Conservation (phyloP, 2,113 vertebrate species). For the Zeus faber region DNA sequence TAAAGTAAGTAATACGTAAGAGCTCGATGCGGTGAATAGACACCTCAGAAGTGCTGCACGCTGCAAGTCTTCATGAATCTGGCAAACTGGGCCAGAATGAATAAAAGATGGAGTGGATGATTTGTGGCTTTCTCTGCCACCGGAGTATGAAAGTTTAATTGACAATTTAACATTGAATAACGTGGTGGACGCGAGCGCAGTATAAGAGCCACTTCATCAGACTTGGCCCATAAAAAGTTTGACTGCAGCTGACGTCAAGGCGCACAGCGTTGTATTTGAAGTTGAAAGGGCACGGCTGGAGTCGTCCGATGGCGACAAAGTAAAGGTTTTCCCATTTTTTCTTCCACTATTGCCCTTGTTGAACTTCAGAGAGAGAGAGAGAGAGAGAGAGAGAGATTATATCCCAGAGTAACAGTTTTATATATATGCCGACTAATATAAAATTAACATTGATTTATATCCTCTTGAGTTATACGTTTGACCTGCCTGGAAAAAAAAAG, state of each 20-base stretch:
- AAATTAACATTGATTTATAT: too few species aligned
- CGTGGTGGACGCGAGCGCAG: slow-evolving; percentile 9
- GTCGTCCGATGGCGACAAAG: slow-evolving; percentile 3
- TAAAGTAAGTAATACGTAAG: too few species aligned
- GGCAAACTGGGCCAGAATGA: slow-evolving; percentile 35
- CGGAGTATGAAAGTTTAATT: slow-evolving; percentile 46
- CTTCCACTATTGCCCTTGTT: too few species aligned
- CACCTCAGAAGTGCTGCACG: too few species aligned
- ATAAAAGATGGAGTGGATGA: slow-evolving; percentile 49
- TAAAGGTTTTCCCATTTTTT: too few species aligned
- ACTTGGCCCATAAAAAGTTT: slow-evolving; percentile 18
- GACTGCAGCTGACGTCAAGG: slow-evolving; percentile 24
- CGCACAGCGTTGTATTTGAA: slow-evolving; percentile 21
- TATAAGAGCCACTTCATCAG: slow-evolving; percentile 22
- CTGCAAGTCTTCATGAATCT: slow-evolving; percentile 23
- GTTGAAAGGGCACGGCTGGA: slow-evolving; percentile 26
- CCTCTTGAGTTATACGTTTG: not conserved
- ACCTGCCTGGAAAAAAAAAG: not conserved
- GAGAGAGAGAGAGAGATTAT: too few species aligned
- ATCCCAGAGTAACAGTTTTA: too few species aligned
- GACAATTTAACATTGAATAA: slow-evolving; percentile 53
- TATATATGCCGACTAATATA: too few species aligned
- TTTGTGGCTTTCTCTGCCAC: slow-evolving; percentile 36
- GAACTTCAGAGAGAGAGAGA: too few species aligned
- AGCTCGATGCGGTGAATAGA: too few species aligned